A percentile compares a stretch with the other conserved stretches of the same genome.
Evolutionary conservation across 2,797 vertebrate species (phyloP).

Genomic region (Argentina silus): DNA sequence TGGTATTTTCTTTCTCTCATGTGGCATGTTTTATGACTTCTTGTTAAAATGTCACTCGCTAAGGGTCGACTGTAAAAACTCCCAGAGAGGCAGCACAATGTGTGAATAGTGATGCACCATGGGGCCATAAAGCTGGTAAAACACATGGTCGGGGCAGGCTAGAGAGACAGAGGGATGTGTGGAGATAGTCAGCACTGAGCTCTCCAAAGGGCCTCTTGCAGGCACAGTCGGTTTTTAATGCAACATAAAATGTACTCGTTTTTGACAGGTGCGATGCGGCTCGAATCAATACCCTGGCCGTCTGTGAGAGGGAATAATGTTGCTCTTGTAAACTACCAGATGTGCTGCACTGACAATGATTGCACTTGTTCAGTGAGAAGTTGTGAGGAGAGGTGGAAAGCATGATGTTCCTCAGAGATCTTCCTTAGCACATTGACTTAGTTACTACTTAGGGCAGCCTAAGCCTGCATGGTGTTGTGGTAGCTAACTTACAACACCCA

Average conservation of each 20-base stretch:
- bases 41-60: conserved; percentile 74
- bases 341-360: conserved; percentile 35
- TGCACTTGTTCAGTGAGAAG: conserved; percentile 33
- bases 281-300: conserved; percentile 51
- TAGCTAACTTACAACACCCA: no score
- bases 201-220: conserved; percentile 27
- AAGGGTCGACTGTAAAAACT: conserved; percentile 52
- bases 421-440: no score
- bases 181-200: conserved; percentile 42
- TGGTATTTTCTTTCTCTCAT: conserved; percentile 53
- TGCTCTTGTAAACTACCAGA: conserved; percentile 51
- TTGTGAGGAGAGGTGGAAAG: conserved; percentile 26
- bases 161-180: conserved; percentile 35
- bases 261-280: conserved; percentile 45
- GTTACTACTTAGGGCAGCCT: no score
- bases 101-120: conserved; percentile 56
- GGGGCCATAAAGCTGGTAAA: conserved; percentile 62
- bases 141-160: conserved; percentile 48
- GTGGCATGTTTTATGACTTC: conserved; percentile 68
- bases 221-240: conserved; percentile 59
- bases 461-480: no score
- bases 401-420: no score
- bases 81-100: conserved; percentile 45
- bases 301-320: conserved; percentile 49
- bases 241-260: conserved; percentile 44